Percentiles rank a stretch among this genome's conserved stretches.
Evolutionary conservation across 2,888 invertebrate species (phyloP).

Genomic region (Sinohyriopsis cumingii): DNA sequence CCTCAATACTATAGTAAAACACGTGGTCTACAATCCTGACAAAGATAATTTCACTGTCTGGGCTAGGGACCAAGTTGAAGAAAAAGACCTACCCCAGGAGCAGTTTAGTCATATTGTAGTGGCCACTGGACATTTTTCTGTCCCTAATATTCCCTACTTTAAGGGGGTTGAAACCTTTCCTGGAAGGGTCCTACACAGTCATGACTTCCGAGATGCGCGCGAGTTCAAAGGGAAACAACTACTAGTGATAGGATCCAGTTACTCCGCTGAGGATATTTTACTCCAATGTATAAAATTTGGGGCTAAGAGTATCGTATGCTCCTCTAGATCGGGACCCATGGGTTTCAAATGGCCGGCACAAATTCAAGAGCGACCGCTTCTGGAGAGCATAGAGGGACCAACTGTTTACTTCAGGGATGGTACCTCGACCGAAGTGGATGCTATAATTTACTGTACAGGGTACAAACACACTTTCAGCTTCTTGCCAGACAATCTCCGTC

Average conservation of each 20-base stretch:
- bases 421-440: not conserved
- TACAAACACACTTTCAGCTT: conserved; percentile 16
- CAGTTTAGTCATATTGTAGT: conserved; percentile 30
- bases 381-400: conserved; percentile 5
- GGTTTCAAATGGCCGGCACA: conserved; percentile 17
- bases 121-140: conserved; percentile 21
- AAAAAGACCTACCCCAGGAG: conserved; percentile 9
- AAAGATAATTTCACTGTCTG: conserved; percentile 24
- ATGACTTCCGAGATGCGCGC: conserved; percentile 22
- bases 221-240: conserved; percentile 13
- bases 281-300: conserved; percentile 14
- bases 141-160: conserved; percentile 22
- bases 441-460: not conserved
- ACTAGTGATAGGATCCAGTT: conserved; percentile 16
- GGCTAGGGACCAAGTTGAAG: conserved; percentile 10
- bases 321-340: conserved; percentile 27
- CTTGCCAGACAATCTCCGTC: conserved; percentile 6
- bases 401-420: conserved; percentile 9
- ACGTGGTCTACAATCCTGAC: conserved; percentile 16
- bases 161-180: conserved; percentile 21
- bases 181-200: conserved; percentile 25
- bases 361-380: conserved; percentile 13
- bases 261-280: conserved; percentile 24
- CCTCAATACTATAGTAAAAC: conserved; percentile 20
- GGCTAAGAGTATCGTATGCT: conserved; percentile 15